These are phyloP conservation scores for Prunella fulvescens DNA, from an alignment of 2,113 vertebrate species.

Conservation along the genomic window DNA sequence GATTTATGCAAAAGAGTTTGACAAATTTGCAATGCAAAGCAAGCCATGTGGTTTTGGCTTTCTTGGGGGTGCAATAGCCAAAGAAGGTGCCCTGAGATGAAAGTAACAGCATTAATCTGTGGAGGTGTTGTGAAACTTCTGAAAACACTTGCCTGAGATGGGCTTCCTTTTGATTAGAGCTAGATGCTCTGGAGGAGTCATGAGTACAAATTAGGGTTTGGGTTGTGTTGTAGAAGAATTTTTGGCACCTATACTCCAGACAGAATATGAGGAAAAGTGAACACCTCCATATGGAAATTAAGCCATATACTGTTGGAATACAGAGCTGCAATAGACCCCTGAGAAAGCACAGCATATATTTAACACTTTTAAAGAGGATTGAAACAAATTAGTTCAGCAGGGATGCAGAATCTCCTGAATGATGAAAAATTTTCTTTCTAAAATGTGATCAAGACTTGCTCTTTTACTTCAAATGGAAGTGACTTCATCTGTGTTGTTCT, in stretches of 20 bases:
- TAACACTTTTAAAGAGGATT: background rate
- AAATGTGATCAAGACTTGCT: background rate
- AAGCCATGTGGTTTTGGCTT: accelerated
- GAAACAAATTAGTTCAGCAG: background rate
- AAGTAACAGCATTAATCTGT: background rate
- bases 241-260: background rate
- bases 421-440: background rate
- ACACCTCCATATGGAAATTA: background rate
- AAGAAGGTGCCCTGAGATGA: background rate
- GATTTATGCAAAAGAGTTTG: background rate
- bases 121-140: background rate
- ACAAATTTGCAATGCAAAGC: background rate
- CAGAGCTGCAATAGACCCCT: background rate
- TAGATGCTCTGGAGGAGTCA: background rate
- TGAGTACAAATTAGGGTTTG: background rate
- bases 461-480: background rate
- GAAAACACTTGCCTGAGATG: background rate
- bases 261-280: background rate
- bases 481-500: background rate
- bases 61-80: accelerated
- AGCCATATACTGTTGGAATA: background rate
- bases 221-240: background rate
- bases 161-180: background rate
- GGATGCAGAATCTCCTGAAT: background rate
- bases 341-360: background rate